Percentiles rank a stretch among this genome's conserved stretches.
These are phyloP conservation scores for Periophthalmodon schlosseri DNA, from an alignment of 2,113 vertebrate species.

Conservation along the genomic window DNA sequence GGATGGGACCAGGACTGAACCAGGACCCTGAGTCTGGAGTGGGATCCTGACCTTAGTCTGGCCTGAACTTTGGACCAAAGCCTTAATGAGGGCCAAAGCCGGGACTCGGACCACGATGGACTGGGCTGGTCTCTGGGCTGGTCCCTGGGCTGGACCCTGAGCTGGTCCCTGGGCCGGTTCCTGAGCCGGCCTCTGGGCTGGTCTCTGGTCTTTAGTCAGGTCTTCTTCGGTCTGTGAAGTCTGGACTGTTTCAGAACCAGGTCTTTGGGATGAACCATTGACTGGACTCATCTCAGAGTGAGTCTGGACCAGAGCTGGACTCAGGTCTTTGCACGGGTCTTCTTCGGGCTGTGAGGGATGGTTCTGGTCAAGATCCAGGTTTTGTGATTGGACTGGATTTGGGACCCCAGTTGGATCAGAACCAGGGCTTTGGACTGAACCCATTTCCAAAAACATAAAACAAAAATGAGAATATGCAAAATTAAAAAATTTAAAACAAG, in stretches of 20 bases:
- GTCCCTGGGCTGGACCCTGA: not conserved
- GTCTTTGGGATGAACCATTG: not conserved
- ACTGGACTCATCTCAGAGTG: not conserved
- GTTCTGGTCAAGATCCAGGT: not conserved
- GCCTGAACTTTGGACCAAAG: not conserved
- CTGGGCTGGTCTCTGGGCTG: not conserved
- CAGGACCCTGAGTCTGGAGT: not conserved
- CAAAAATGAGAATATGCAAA: too few species aligned
- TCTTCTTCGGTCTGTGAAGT: not conserved
- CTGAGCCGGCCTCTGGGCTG: not conserved
- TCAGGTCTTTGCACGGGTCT: not conserved
- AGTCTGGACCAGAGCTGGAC: not conserved
- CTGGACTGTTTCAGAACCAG: not conserved
- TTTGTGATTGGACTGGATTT: not conserved
- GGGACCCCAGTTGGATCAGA: not conserved
- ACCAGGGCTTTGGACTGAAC: not conserved
- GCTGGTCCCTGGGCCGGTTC: not conserved
- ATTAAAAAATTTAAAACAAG: too few species aligned
- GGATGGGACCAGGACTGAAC: not conserved
- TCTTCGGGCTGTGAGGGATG: not conserved
- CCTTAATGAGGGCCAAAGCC: not conserved
- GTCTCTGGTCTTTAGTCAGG: not conserved
- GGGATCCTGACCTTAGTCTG: not conserved
- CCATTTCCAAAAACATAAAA: not conserved
- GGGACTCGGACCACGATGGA: conserved; percentile 6